phyloP scores from a whole-genome alignment of 1,140 invertebrate genomes.

The Condylostylus longicornis region DNA sequence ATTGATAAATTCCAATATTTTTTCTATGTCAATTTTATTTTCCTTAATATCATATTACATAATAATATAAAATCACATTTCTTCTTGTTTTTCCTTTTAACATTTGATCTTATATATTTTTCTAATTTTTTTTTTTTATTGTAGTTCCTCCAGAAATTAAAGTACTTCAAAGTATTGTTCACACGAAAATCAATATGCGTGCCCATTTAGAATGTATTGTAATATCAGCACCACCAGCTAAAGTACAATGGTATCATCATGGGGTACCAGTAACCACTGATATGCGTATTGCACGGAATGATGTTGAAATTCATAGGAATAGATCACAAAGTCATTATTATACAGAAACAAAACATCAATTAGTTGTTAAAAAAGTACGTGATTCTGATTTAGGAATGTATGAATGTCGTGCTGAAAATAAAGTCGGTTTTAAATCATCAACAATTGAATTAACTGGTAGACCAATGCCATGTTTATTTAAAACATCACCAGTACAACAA shows the following conservation, averaged over 20 bases:
- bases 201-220: constrained; percentile 52
- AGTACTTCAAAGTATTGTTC: constrained; percentile 45
- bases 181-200: constrained; percentile 49
- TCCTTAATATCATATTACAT: background rate
- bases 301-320: constrained; percentile 17
- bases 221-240: constrained; percentile 47
- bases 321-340: constrained; percentile 16
- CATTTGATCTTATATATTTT: background rate
- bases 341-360: constrained; percentile 35
- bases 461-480: constrained; percentile 43
- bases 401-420: constrained; percentile 59
- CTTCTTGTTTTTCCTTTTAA: background rate
- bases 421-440: constrained; percentile 40
- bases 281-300: constrained; percentile 37
- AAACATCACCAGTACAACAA: constrained; percentile 32
- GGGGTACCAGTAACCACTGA: constrained; percentile 39
- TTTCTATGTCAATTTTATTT: background rate
- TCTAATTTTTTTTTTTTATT: background rate
- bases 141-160: constrained; percentile 55
- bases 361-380: constrained; percentile 52
- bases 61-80: background rate
- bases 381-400: constrained; percentile 59
- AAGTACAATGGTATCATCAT: constrained; percentile 43
- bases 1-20: background rate
- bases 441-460: constrained; percentile 39